A percentile compares a stretch with the other conserved stretches of the same genome.
Conservation (phyloP, 2,888 invertebrate genomes). For the Gerosis bhagava region DNA sequence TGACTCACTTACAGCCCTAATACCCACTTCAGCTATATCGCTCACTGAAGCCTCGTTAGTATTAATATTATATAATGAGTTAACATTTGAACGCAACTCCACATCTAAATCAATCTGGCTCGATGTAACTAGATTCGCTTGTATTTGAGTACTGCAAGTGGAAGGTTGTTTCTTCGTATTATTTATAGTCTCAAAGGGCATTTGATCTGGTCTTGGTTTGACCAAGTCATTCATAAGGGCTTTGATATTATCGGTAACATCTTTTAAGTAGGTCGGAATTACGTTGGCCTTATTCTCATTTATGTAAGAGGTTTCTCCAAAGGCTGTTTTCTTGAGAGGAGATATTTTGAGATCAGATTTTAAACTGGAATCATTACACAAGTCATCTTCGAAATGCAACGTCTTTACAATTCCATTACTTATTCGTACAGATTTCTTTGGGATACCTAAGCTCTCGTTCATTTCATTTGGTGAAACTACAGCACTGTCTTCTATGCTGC, state of each 20-base stretch:
- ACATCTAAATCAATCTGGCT: conserved; percentile 62
- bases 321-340: conserved; percentile 56
- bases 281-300: conserved; percentile 52
- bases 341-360: conserved; percentile 38
- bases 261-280: conserved; percentile 58
- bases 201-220: conserved; percentile 55
- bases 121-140: conserved; percentile 57
- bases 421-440: conserved; percentile 38
- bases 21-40: conserved; percentile 28
- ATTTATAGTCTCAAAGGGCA: conserved; percentile 43
- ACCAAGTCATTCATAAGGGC: conserved; percentile 64
- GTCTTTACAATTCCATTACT: conserved; percentile 65
- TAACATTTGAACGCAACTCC: conserved; percentile 39
- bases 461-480: conserved; percentile 31
- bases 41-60: conserved; percentile 18
- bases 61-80: conserved; percentile 36
- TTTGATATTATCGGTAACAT: conserved; percentile 59
- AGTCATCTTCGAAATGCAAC: conserved; percentile 60
- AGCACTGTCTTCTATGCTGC: conserved; percentile 40
- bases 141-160: conserved; percentile 54
- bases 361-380: conserved; percentile 40
- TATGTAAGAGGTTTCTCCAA: conserved; percentile 52
- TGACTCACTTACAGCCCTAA: too few species aligned
- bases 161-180: conserved; percentile 36
- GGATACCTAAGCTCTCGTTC: conserved; percentile 22